These are phyloP conservation scores for Dromiciops gliroides DNA, from an alignment of 2,113 vertebrate genomes.

Conservation along the genomic window DNA sequence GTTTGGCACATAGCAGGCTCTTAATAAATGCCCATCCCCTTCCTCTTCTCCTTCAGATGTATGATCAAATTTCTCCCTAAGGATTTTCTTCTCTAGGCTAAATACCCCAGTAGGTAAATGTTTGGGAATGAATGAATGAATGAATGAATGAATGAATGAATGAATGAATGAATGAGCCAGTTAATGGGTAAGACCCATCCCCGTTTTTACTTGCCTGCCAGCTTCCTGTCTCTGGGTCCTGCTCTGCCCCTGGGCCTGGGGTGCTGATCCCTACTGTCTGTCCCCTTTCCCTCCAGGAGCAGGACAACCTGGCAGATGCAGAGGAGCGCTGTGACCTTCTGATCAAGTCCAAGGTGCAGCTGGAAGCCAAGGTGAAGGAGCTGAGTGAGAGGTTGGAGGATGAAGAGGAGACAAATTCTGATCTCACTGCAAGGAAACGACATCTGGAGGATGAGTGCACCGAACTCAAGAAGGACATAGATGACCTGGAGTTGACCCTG, in stretches of 20 bases:
- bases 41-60: not conserved
- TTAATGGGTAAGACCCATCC: not conserved
- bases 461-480: conserved; percentile 95
- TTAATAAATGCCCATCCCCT: not conserved
- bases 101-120: not conserved
- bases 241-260: not conserved
- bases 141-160: not conserved
- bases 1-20: not conserved
- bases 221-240: not conserved
- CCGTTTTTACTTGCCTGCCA: not conserved
- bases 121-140: not conserved
- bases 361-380: conserved; percentile 95
- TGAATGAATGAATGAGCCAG: not conserved
- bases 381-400: conserved; percentile 92
- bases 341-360: conserved; percentile 95
- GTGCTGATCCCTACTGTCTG: not conserved
- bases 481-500: conserved; percentile 94
- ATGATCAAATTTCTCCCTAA: not conserved
- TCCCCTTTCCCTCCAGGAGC: conserved; percentile 85
- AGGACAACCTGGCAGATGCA: conserved; percentile 94
- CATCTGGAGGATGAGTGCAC: conserved; percentile 95
- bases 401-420: conserved; percentile 92
- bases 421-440: conserved; percentile 89
- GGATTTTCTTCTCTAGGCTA: not conserved
- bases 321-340: conserved; percentile 95